Conservation (phyloP, 2,888 invertebrate species). For the Serripes groenlandicus region DNA sequence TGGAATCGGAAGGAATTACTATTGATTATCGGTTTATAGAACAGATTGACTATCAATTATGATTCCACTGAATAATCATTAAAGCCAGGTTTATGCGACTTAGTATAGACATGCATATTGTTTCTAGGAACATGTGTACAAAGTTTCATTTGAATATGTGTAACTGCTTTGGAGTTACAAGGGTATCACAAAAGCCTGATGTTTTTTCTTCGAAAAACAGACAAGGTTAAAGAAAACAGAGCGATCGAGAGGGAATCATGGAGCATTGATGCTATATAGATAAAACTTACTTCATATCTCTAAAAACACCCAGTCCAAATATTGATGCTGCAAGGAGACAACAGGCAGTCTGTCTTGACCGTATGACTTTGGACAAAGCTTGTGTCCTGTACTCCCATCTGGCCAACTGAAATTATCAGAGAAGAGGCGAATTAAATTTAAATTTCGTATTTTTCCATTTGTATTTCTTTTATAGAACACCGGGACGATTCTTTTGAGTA, state of each 20-base stretch:
- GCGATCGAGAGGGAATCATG: background rate
- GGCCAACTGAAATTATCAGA: constrained; percentile 66
- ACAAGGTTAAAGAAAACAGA: background rate
- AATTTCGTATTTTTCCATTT: background rate
- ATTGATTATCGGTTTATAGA: no score
- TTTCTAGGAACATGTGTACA: no score
- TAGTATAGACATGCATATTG: no score
- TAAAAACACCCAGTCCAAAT: constrained; percentile 66
- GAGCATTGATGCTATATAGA: no score
- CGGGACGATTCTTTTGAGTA: background rate
- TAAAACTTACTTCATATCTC: constrained; percentile 72
- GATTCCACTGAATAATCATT: no score
- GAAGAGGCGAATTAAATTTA: background rate
- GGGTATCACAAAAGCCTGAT: no score
- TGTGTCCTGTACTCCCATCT: constrained; percentile 71
- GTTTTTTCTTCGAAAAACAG: background rate
- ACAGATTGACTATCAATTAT: no score
- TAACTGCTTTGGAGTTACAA: no score
- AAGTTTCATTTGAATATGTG: no score
- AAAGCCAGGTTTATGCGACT: no score
- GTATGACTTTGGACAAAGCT: constrained; percentile 54
- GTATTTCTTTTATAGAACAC: background rate
- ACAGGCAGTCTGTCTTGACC: constrained; percentile 66
- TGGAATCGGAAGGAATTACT: no score
- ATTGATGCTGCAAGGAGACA: constrained; percentile 66